Conservation (phyloP, 2,888 invertebrate species). For the Muschampia plurimacula region DNA sequence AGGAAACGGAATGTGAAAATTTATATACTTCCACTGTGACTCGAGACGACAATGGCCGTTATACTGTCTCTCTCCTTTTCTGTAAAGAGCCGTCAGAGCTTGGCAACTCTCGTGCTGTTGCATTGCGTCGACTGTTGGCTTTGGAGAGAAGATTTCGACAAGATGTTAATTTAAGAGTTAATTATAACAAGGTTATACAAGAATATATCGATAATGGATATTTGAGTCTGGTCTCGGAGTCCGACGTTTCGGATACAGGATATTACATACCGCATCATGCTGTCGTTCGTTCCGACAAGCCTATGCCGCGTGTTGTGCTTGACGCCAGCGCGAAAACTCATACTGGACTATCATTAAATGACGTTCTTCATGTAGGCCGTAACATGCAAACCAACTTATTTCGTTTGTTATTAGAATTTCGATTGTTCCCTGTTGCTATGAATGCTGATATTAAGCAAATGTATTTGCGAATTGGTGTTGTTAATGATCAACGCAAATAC, state of each 20-base stretch:
- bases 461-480: not conserved
- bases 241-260: not conserved
- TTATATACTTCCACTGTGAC: not conserved
- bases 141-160: not conserved
- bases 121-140: not conserved
- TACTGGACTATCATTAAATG: not conserved
- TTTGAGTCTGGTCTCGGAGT: not conserved
- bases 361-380: not conserved
- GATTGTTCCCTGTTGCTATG: not conserved
- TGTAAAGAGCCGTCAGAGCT: not conserved
- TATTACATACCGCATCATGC: not conserved
- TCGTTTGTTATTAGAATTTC: not conserved
- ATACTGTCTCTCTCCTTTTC: not conserved
- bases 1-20: not conserved
- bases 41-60: not conserved
- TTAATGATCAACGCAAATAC: not conserved
- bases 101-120: not conserved
- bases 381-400: not conserved
- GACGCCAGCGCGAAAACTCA: not conserved
- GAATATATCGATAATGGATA: not conserved
- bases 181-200: not conserved
- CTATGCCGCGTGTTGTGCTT: not conserved
- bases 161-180: not conserved
- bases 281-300: not conserved
- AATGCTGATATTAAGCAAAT: not conserved